These are phyloP conservation scores for Zaprionus kolodkinae DNA, from an alignment of 1,140 invertebrate genomes.

Conservation along the genomic window DNA sequence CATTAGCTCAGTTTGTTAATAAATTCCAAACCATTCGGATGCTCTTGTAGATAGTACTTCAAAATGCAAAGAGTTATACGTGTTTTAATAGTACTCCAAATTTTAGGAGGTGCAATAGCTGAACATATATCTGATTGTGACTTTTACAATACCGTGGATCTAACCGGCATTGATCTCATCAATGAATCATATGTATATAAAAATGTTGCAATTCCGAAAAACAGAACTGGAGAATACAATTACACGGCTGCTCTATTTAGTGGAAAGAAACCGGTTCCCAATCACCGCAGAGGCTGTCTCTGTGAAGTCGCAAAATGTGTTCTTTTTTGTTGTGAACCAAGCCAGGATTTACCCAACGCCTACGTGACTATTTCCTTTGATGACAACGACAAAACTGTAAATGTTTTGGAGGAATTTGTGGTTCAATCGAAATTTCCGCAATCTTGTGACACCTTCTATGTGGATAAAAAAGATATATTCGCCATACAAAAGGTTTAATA, in stretches of 20 bases:
- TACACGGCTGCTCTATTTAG: neutral
- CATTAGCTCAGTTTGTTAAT: neutral
- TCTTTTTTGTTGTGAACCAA: constrained; percentile 10
- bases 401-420: neutral
- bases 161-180: neutral
- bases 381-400: neutral
- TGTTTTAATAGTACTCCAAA: neutral
- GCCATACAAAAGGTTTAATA: neutral
- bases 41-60: neutral
- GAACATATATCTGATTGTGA: neutral
- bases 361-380: neutral
- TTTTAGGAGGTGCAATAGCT: neutral
- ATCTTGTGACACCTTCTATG: neutral
- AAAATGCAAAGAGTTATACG: neutral
- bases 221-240: neutral
- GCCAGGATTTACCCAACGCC: neutral
- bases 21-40: neutral
- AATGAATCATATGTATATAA: constrained; percentile 15
- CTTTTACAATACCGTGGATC: constrained; percentile 5
- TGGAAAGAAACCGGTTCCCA: neutral
- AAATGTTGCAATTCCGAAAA: constrained; percentile 1
- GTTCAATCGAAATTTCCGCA: neutral
- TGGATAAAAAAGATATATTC: neutral
- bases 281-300: constrained; percentile 3
- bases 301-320: constrained; percentile 6